A percentile compares a stretch with the other conserved stretches of the same genome.
phyloP scores from a whole-genome alignment of 1,140 invertebrate genomes.

The Pseudoatta argentina region DNA sequence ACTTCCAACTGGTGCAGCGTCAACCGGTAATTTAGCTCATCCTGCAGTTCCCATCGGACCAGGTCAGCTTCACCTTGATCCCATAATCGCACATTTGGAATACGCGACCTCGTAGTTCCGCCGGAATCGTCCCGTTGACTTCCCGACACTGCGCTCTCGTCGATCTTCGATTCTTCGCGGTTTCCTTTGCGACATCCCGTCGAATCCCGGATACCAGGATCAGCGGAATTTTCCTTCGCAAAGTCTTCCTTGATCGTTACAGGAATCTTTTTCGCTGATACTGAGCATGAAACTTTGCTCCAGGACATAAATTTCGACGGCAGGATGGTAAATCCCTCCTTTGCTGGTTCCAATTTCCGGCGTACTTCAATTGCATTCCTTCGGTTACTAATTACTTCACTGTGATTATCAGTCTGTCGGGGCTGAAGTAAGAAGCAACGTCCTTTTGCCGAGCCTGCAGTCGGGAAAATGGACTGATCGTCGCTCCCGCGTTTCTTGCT shows the following conservation, averaged over 20 bases:
- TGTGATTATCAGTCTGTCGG: slow-evolving; percentile 49
- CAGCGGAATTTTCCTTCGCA: background rate
- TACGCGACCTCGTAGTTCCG: background rate
- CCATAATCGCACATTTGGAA: background rate
- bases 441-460: slow-evolving; percentile 29
- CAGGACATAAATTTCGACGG: slow-evolving; percentile 15
- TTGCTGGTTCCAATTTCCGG: slow-evolving; percentile 45
- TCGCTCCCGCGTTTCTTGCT: slow-evolving; percentile 29
- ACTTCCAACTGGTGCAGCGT: slow-evolving; percentile 68
- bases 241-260: background rate
- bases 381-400: slow-evolving; percentile 39
- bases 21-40: slow-evolving; percentile 57
- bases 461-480: slow-evolving; percentile 54
- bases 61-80: background rate
- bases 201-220: background rate
- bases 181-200: background rate
- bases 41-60: slow-evolving; percentile 14
- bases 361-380: slow-evolving; percentile 6
- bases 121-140: background rate
- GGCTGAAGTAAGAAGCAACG: slow-evolving; percentile 53
- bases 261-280: slow-evolving; percentile 11
- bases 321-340: background rate
- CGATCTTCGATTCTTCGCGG: background rate
- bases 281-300: slow-evolving; percentile 2
- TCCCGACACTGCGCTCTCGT: background rate